Conservation (phyloP, 1,140 invertebrate genomes). For the Ceratina australensis region DNA sequence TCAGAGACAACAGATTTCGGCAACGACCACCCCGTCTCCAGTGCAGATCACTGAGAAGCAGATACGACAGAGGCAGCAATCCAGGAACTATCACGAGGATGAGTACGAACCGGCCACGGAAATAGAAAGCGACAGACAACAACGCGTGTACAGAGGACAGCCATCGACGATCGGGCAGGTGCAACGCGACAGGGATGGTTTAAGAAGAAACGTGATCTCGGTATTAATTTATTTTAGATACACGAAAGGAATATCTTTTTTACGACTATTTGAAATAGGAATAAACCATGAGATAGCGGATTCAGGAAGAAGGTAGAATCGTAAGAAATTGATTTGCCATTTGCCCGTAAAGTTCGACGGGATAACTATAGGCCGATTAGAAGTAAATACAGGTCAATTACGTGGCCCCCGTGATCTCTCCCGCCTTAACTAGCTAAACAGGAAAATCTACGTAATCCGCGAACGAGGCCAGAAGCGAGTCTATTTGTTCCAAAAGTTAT, state of each 20-base stretch:
- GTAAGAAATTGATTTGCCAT: neutral
- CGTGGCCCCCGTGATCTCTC: neutral
- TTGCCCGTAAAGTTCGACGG: too few species aligned
- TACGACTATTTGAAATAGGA: too few species aligned
- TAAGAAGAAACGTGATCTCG: slow-evolving; percentile 83
- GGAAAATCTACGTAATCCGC: neutral
- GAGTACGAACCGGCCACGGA: slow-evolving; percentile 89
- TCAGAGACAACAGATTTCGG: slow-evolving; percentile 63
- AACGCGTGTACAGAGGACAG: slow-evolving; percentile 90
- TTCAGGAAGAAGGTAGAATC: too few species aligned
- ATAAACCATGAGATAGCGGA: too few species aligned
- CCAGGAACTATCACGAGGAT: slow-evolving; percentile 86
- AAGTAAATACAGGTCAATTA: neutral
- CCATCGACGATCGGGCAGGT: slow-evolving; percentile 91
- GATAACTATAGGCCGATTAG: neutral
- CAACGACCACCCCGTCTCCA: slow-evolving; percentile 68
- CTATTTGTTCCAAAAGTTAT: neutral
- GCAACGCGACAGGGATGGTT: slow-evolving; percentile 89
- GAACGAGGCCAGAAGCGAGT: neutral
- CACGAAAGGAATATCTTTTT: too few species aligned
- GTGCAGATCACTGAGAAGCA: slow-evolving; percentile 65
- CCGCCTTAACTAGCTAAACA: neutral
- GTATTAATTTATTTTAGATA: slow-evolving; percentile 66
- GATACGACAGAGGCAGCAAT: slow-evolving; percentile 69
- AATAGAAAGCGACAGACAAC: slow-evolving; percentile 88